These are phyloP conservation scores for Gallinago media DNA, from an alignment of 2,113 vertebrate species.

Conservation along the genomic window DNA sequence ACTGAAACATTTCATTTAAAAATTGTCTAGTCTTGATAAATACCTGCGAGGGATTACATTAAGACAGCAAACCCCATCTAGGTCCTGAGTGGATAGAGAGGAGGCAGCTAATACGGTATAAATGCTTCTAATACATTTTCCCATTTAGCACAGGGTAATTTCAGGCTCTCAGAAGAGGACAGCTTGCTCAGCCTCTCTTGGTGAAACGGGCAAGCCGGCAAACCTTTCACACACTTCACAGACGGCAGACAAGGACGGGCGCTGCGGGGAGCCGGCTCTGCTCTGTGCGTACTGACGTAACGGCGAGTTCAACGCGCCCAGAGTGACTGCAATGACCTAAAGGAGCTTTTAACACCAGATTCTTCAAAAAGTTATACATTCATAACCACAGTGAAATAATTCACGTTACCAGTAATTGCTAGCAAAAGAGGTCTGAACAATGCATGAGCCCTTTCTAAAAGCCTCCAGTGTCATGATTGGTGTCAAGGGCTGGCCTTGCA, in stretches of 20 bases:
- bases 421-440: conserved; percentile 4
- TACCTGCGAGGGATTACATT: background rate
- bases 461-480: background rate
- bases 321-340: background rate
- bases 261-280: background rate
- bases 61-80: background rate
- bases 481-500: conserved; percentile 32
- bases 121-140: background rate
- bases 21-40: conserved; percentile 9
- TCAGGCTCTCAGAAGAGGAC: background rate
- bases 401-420: background rate
- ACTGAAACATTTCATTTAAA: conserved; percentile 45
- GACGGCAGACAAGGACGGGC: background rate
- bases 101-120: conserved; percentile 5
- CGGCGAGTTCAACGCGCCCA: background rate
- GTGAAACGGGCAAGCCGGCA: background rate
- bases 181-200: background rate
- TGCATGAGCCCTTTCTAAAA: background rate
- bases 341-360: conserved; percentile 25
- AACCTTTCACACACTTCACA: background rate
- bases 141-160: background rate
- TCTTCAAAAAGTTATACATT: background rate
- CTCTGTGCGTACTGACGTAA: background rate
- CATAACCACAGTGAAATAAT: background rate
- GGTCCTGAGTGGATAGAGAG: background rate